Evolutionary conservation across 2,888 invertebrate genomes (phyloP), one percentile per base, ranked within the genome.

Genomic region (Deroplatys truncata): DNA sequence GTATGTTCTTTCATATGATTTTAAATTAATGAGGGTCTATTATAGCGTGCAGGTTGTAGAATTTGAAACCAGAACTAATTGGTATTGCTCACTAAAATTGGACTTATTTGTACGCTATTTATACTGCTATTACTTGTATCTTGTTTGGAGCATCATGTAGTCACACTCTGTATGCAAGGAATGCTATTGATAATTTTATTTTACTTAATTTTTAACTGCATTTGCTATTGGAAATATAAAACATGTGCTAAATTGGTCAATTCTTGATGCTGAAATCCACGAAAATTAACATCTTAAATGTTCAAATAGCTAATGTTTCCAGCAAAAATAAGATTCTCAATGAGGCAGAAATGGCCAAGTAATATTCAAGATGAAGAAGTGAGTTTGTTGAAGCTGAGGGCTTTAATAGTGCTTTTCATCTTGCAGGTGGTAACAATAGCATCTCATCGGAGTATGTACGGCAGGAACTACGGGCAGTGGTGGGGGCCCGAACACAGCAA

Each of bases 381-480:
- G 31, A 84, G 25, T 5, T 20, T 28, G 28, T 9, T 25, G n/a
- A 31, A 8, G 1, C 15, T 5, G 56, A 72, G 5, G 2, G 56
- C 56, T 56, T 16, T 72, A 72, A 72, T 25, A 20, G 15, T 7
- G 1, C 43, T 43, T 92, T 93, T 84, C 84, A 72, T 85, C 91
- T 91, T 92, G 93, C 94, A 94, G 96, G 95, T 92, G 91, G 90
- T 72, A 90, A 90, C 85, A 91, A 90, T 84, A 90, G 90, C 56
- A 91, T 92, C 56, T 91, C 92, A 56, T 97, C 98, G 88, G 98
- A 98, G 94, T 98, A 97, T 94, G 98, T 98, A 92, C 96, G 98
- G 92, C 98, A 98, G 94, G 98, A 98, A 94, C 94, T 98, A 92
- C 95, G 98, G 92, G 98, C 98, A 87, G 96, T 97, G 91, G 98